These are phyloP conservation scores for Amazona vittata DNA, from an alignment of 2,113 vertebrate species.

Conservation along the genomic window DNA sequence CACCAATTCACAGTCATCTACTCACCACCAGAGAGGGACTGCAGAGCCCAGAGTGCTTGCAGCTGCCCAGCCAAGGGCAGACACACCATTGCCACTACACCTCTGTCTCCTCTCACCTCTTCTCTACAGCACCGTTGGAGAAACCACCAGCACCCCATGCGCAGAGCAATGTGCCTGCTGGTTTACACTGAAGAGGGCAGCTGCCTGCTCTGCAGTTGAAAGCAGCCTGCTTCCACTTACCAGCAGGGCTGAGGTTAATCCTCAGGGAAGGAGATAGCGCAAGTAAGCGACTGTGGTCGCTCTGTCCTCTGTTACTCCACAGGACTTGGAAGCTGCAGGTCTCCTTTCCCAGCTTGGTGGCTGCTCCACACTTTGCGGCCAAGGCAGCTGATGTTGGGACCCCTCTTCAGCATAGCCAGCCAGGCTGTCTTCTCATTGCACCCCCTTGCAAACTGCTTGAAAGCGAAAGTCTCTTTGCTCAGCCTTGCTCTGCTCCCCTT, in stretches of 20 bases:
- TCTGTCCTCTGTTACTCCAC: not conserved
- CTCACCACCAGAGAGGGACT: not conserved
- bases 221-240: not conserved
- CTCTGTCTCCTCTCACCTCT: not conserved
- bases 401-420: not conserved
- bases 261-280: not conserved
- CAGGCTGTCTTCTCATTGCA: not conserved
- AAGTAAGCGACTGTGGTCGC: not conserved
- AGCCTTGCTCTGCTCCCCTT: not conserved
- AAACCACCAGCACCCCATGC: not conserved
- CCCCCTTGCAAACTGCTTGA: not conserved
- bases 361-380: rapidly evolving
- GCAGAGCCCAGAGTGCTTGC: not conserved
- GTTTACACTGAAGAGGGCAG: not conserved
- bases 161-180: not conserved
- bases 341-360: not conserved
- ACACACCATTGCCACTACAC: not conserved
- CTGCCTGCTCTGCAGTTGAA: not conserved
- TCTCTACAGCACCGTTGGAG: not conserved
- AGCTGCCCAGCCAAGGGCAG: not conserved
- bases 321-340: not conserved
- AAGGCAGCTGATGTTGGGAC: not conserved
- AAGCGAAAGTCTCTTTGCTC: not conserved
- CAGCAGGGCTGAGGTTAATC: not conserved
- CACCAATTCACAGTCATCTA: not conserved